Conservation (phyloP, 2,797 vertebrate species). For the Lepidocolaptes lacrymiger region DNA sequence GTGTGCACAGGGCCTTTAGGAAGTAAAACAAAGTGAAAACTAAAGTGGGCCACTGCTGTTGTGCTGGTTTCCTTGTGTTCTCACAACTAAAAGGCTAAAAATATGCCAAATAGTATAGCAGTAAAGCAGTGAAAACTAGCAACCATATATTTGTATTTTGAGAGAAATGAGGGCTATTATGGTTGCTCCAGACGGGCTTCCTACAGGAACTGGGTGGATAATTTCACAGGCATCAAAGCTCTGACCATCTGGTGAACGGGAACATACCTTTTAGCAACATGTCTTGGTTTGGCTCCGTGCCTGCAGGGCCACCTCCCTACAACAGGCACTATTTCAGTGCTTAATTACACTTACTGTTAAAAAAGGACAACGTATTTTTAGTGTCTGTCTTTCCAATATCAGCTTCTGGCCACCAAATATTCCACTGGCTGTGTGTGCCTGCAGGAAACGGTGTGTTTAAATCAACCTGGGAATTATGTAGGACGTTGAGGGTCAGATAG, state of each 20-base stretch:
- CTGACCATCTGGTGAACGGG: constrained; percentile 38
- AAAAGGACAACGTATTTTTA: constrained; percentile 37
- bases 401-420: neutral
- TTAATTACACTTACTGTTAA: neutral
- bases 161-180: constrained; percentile 23
- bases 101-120: neutral
- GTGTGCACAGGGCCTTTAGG: neutral
- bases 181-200: constrained; percentile 24
- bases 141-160: neutral
- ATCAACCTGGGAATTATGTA: neutral
- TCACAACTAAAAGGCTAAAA: neutral
- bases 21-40: neutral
- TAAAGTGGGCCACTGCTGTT: neutral
- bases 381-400: neutral
- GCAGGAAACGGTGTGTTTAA: neutral
- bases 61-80: neutral
- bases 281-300: neutral
- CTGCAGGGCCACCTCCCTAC: constrained; percentile 29
- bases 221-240: constrained; percentile 37
- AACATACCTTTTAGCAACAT: constrained; percentile 50
- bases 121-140: constrained; percentile 17
- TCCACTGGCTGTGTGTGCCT: neutral
- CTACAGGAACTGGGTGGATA: constrained; percentile 12
- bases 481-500: neutral
- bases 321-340: constrained; percentile 2